Conservation (phyloP, 2,888 invertebrate species). For the Dendrolimus houi region DNA sequence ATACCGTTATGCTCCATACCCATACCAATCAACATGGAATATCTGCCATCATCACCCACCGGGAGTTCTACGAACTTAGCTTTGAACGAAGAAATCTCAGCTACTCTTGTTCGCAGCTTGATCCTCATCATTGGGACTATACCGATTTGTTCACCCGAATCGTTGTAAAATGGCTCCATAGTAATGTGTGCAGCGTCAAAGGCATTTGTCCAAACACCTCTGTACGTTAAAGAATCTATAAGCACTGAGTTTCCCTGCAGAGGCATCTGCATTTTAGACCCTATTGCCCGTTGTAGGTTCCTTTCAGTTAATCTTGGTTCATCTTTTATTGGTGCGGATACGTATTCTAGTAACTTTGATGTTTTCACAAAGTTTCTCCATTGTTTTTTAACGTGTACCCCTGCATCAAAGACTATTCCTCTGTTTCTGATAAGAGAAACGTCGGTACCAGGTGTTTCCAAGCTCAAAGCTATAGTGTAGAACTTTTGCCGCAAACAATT, state of each 20-base stretch:
- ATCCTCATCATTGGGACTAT: constrained; percentile 25
- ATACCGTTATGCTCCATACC: constrained; percentile 10
- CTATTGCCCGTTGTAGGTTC: neutral
- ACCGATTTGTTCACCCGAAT: constrained; percentile 18
- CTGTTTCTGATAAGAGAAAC: constrained; percentile 13
- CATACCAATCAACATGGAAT: constrained; percentile 22
- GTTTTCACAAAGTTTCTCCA: constrained; percentile 13
- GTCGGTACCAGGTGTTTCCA: constrained; percentile 10
- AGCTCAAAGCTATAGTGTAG: constrained; percentile 14
- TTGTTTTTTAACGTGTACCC: constrained; percentile 7
- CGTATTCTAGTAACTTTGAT: constrained; percentile 9
- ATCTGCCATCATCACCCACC: constrained; percentile 24
- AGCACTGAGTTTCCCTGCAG: constrained; percentile 3
- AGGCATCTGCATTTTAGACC: neutral
- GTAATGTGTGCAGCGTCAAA: constrained; percentile 18
- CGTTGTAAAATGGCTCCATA: constrained; percentile 26
- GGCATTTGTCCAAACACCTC: constrained; percentile 22
- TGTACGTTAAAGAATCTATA: constrained; percentile 3
- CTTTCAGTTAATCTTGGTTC: neutral
- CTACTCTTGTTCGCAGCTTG: constrained; percentile 20
- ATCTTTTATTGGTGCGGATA: constrained; percentile 10
- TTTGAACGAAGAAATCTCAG: constrained; percentile 19
- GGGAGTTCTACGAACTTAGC: constrained; percentile 29
- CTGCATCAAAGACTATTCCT: constrained; percentile 13
- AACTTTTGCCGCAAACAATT: constrained; percentile 14